Conservation (phyloP, 2,797 vertebrate species). For the Periparus ater region DNA sequence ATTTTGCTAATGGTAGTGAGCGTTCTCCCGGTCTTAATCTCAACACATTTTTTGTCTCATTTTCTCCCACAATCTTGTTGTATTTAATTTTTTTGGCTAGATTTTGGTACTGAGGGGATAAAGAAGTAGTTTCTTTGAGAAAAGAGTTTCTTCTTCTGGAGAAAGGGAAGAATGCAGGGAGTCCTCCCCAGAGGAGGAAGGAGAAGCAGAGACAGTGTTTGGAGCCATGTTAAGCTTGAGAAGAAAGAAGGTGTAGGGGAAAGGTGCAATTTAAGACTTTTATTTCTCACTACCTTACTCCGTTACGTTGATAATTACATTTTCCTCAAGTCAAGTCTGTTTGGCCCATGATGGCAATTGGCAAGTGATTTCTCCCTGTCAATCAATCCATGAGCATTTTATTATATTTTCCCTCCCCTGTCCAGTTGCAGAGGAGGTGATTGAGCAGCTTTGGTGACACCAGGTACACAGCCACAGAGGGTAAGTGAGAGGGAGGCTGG, state of each 20-base stretch:
- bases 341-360: neutral
- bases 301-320: neutral
- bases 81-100: neutral
- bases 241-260: neutral
- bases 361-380: neutral
- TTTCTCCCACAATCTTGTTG: neutral
- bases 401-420: neutral
- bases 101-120: neutral
- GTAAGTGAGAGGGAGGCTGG: neutral
- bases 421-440: neutral
- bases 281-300: neutral
- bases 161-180: neutral
- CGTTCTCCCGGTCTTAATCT: neutral
- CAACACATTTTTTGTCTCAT: neutral
- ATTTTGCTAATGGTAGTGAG: neutral
- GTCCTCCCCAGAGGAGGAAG: neutral
- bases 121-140: neutral
- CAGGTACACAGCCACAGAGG: neutral
- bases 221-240: accelerated
- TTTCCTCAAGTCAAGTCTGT: neutral
- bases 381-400: accelerated
- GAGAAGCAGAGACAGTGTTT: neutral
- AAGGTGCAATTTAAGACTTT: neutral
- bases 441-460: neutral
- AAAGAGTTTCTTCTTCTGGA: too few species aligned